Conservation (phyloP, 2,113 vertebrate genomes). For the Xiphophorus maculatus region DNA sequence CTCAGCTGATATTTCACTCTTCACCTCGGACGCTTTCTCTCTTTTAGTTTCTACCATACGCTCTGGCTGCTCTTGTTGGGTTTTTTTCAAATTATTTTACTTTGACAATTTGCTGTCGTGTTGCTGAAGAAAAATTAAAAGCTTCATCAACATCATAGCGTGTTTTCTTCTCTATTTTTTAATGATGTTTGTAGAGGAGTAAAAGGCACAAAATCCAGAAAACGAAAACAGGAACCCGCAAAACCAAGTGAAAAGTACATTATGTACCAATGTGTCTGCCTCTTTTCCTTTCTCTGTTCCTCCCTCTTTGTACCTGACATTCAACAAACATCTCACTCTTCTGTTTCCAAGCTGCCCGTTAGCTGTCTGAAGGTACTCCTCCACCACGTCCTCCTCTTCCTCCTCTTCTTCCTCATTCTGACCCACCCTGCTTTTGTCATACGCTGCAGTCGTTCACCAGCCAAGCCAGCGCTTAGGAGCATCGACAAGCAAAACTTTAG, state of each 20-base stretch:
- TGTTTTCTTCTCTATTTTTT: background rate
- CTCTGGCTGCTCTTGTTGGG: background rate
- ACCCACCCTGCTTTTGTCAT: constrained; percentile 32
- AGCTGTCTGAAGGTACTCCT: constrained; percentile 99
- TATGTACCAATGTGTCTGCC: constrained; percentile 69
- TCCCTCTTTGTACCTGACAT: constrained; percentile 79
- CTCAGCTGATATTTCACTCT: background rate
- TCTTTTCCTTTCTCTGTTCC: constrained; percentile 66
- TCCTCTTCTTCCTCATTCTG: constrained; percentile 47
- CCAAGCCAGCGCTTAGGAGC: constrained; percentile 1
- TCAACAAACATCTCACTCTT: constrained; percentile 98
- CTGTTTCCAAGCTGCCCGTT: constrained; percentile 99
- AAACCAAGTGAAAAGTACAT: constrained; percentile 45
- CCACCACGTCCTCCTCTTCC: constrained; percentile 63
- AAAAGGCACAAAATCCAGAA: no score
- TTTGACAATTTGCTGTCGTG: background rate
- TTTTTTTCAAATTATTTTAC: background rate
- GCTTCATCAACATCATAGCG: background rate
- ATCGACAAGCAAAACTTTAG: background rate
- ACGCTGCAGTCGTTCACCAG: constrained; percentile 53
- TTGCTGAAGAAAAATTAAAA: background rate
- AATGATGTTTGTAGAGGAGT: background rate
- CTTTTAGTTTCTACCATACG: background rate
- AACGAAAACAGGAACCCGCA: background rate
- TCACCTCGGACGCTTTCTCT: constrained; percentile 1